Conservation (phyloP, 2,113 vertebrate genomes). For the Anoplopoma fimbria region DNA sequence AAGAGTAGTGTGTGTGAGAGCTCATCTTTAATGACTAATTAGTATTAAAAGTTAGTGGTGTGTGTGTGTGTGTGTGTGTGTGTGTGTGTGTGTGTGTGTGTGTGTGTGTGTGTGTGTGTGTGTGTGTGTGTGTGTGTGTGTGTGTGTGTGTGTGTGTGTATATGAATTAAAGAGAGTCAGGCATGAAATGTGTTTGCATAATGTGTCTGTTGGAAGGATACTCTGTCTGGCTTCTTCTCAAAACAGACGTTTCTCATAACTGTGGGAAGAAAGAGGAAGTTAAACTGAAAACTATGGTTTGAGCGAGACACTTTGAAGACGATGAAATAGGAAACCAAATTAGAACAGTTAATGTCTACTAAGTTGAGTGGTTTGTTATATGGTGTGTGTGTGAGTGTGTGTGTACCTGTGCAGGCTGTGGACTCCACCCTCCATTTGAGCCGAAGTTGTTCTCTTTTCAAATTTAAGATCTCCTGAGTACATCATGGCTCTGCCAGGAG, state of each 20-base stretch:
- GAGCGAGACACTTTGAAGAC: slow-evolving; percentile 19
- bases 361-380: neutral
- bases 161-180: neutral
- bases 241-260: slow-evolving; percentile 97
- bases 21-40: neutral
- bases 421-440: slow-evolving; percentile 96
- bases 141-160: neutral
- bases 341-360: neutral
- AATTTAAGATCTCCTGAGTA: slow-evolving; percentile 98
- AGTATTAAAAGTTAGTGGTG: slow-evolving; percentile 35
- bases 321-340: slow-evolving; percentile 29
- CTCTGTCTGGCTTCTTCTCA: slow-evolving; percentile 76
- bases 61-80: slow-evolving; percentile 6
- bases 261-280: slow-evolving; percentile 75
- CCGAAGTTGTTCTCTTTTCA: slow-evolving; percentile 94
- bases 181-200: slow-evolving; percentile 48
- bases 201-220: slow-evolving; percentile 24
- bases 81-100: neutral
- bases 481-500: slow-evolving; percentile 92
- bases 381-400: slow-evolving; percentile 64
- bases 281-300: slow-evolving; percentile 17
- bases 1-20: slow-evolving; percentile 20
- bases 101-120: neutral
- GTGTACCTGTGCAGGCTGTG: slow-evolving; percentile 96
- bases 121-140: neutral